phyloP scores from a whole-genome alignment of 1,140 invertebrate species.

The Drosophila parvula region DNA sequence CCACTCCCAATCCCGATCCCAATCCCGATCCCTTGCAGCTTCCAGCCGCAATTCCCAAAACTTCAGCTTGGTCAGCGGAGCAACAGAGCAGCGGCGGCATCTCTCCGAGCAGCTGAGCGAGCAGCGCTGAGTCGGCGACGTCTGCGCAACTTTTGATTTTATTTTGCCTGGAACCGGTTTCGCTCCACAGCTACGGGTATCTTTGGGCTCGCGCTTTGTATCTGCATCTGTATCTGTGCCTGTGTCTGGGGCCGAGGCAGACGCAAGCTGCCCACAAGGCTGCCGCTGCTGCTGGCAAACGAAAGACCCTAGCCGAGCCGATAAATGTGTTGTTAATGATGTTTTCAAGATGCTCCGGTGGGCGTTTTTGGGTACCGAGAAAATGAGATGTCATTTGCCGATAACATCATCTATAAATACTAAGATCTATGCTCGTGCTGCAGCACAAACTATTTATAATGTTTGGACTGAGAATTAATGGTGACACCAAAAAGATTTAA shows the following conservation, averaged over 20 bases:
- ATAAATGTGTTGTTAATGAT: conserved; percentile 59
- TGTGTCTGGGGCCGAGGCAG: conserved; percentile 35
- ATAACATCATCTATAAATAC: conserved; percentile 31
- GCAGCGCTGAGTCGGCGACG: conserved; percentile 47
- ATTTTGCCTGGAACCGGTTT: conserved; percentile 79
- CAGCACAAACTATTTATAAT: conserved; percentile 2
- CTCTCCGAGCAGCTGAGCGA: conserved; percentile 45
- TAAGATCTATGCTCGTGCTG: conserved; percentile 14
- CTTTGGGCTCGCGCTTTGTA: conserved; percentile 19
- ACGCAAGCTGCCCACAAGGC: conserved; percentile 62
- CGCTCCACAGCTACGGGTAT: conserved; percentile 4
- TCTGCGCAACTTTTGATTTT: conserved; percentile 82
- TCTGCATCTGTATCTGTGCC: conserved; percentile 49
- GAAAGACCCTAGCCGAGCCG: conserved; percentile 17
- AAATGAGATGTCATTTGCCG: conserved; percentile 38
- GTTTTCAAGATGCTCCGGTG: conserved; percentile 57
- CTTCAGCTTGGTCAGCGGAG: conserved; percentile 63
- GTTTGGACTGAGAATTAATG: background rate
- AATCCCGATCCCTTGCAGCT: conserved; percentile 6
- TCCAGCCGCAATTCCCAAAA: conserved; percentile 23
- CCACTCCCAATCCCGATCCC: background rate
- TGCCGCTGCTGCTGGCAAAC: conserved; percentile 30
- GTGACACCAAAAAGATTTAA: background rate
- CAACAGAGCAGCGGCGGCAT: conserved; percentile 21
- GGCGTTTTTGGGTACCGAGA: conserved; percentile 46